Percentiles rank a stretch among this genome's conserved stretches.
These are phyloP conservation scores for Diadegma fenestrale DNA, from an alignment of 2,888 invertebrate species.

Conservation along the genomic window DNA sequence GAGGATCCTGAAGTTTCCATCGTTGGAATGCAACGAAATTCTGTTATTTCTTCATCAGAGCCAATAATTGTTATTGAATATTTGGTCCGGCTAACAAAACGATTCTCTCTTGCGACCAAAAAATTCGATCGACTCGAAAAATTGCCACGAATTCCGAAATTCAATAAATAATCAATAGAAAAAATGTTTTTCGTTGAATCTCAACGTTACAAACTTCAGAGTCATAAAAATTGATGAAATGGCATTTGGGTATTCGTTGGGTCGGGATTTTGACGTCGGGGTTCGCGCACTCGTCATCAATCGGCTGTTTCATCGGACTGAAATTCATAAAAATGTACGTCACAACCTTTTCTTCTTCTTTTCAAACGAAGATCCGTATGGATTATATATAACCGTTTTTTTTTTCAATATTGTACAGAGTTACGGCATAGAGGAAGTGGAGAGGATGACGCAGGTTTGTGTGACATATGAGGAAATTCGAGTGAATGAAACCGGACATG, in stretches of 20 bases:
- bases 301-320: constrained; percentile 17
- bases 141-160: no score
- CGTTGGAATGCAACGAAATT: no score
- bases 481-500: constrained; percentile 29
- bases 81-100: no score
- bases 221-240: constrained; percentile 45
- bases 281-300: not conserved
- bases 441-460: not conserved
- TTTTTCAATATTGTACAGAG: not conserved
- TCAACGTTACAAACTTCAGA: no score
- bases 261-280: constrained; percentile 55
- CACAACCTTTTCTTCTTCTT: not conserved
- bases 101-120: no score
- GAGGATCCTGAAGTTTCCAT: no score
- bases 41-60: no score
- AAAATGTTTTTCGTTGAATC: no score
- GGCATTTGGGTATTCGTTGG: constrained; percentile 40
- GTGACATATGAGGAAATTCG: constrained; percentile 28
- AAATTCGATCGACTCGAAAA: no score
- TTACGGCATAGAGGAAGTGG: not conserved
- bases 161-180: no score
- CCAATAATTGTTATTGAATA: no score
- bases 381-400: not conserved
- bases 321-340: constrained; percentile 23
- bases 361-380: not conserved